These are phyloP conservation scores for Fopius arisanus DNA, from an alignment of 1,140 invertebrate genomes.

Conservation along the genomic window DNA sequence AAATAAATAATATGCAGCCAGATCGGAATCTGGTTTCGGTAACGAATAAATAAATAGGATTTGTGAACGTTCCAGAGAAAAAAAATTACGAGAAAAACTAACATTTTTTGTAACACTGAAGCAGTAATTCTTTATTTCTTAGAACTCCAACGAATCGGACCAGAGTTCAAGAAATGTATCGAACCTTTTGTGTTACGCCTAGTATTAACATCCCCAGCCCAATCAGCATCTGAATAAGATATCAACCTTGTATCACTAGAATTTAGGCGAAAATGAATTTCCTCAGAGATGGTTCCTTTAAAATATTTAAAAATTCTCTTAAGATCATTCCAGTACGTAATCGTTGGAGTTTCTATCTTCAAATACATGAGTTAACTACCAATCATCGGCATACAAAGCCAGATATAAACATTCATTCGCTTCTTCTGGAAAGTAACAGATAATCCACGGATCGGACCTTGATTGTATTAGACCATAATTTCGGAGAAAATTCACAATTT, in stretches of 20 bases:
- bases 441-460: conserved; percentile 27
- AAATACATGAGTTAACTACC: conserved; percentile 13
- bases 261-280: not conserved
- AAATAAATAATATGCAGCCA: too few species aligned
- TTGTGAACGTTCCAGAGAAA: too few species aligned
- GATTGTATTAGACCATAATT: conserved; percentile 27
- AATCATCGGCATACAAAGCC: conserved; percentile 34
- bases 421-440: not conserved
- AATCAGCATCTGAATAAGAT: not conserved
- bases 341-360: conserved; percentile 36
- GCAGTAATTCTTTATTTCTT: not conserved
- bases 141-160: not conserved
- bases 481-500: conserved; percentile 37
- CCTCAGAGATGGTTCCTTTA: not conserved
- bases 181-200: not conserved
- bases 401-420: conserved; percentile 36
- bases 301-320: not conserved
- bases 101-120: too few species aligned
- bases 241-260: not conserved
- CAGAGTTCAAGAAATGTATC: not conserved
- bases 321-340: not conserved
- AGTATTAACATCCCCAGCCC: not conserved
- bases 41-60: too few species aligned
- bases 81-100: too few species aligned
- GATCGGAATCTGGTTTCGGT: too few species aligned